Evolutionary conservation across 2,888 invertebrate species (phyloP).

Genomic region (Thumatha senex): DNA sequence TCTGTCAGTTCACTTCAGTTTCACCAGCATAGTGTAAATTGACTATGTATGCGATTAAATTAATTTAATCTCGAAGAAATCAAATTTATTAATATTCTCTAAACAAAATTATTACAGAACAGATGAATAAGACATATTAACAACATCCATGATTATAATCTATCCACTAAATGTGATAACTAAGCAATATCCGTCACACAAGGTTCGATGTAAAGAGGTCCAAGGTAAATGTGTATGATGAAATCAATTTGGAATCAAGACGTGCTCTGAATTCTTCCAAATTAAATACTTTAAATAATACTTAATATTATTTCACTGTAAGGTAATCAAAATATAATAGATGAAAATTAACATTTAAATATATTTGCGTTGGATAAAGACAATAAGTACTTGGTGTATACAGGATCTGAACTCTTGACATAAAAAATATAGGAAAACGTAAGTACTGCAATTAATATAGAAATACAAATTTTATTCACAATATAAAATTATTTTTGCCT

Average conservation of each 20-base stretch:
- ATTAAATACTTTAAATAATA: no score
- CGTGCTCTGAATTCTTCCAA: background rate
- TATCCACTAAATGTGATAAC: slow-evolving; percentile 2
- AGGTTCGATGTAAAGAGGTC: slow-evolving; percentile 3
- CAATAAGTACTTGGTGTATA: no score
- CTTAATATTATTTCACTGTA: no score
- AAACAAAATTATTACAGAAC: background rate
- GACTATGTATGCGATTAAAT: background rate
- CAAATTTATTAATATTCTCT: background rate
- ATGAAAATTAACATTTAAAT: no score
- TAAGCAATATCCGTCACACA: slow-evolving; percentile 9
- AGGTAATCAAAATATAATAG: no score
- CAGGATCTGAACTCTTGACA: no score
- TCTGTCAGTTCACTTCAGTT: no score
- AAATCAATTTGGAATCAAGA: slow-evolving; percentile 4
- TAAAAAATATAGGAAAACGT: no score
- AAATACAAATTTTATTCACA: no score
- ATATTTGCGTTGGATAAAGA: no score
- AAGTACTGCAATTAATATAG: no score
- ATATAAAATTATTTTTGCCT: background rate
- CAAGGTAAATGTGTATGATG: slow-evolving; percentile 1
- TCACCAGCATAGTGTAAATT: no score
- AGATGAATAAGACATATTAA: background rate
- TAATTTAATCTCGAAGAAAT: background rate
- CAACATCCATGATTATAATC: slow-evolving; percentile 8